Evolutionary conservation across 2,888 invertebrate species (phyloP).

Genomic region (Apoda limacodes): DNA sequence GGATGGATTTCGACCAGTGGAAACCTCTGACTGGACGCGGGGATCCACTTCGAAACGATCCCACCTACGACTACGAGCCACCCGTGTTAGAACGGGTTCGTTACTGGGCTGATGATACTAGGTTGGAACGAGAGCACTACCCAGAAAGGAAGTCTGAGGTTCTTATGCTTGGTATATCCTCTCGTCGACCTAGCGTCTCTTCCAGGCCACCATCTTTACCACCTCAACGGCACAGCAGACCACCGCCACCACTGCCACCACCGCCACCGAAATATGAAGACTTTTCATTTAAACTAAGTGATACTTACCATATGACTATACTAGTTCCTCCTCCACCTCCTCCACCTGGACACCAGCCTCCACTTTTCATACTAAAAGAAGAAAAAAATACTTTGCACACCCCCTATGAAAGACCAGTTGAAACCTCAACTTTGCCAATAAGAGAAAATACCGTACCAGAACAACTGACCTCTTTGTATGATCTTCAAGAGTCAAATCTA

Average conservation of each 20-base stretch:
- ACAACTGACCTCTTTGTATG: constrained; percentile 47
- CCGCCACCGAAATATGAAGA: constrained; percentile 57
- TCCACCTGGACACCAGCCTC: constrained; percentile 47
- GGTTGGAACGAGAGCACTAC: constrained; percentile 63
- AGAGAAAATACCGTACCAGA: constrained; percentile 23
- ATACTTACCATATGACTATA: constrained; percentile 74
- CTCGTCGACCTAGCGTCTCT: constrained; percentile 73
- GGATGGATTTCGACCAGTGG: constrained; percentile 89
- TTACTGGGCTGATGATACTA: constrained; percentile 81
- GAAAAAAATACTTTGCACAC: constrained; percentile 29
- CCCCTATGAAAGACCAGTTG: constrained; percentile 24
- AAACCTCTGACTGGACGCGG: constrained; percentile 82
- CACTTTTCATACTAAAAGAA: constrained; percentile 39
- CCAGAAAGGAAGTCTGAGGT: constrained; percentile 76
- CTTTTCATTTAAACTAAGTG: constrained; percentile 58
- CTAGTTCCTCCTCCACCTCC: constrained; percentile 77
- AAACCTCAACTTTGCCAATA: constrained; percentile 12
- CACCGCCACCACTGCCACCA: constrained; percentile 24
- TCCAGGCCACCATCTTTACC: constrained; percentile 50
- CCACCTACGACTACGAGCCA: constrained; percentile 87
- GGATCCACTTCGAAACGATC: constrained; percentile 85
- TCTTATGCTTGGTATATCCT: constrained; percentile 75
- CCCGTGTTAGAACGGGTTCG: constrained; percentile 83
- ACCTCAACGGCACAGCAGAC: constrained; percentile 22
- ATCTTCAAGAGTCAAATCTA: constrained; percentile 73